Conservation (phyloP, 1,140 invertebrate species). For the Ephestia elutella region DNA sequence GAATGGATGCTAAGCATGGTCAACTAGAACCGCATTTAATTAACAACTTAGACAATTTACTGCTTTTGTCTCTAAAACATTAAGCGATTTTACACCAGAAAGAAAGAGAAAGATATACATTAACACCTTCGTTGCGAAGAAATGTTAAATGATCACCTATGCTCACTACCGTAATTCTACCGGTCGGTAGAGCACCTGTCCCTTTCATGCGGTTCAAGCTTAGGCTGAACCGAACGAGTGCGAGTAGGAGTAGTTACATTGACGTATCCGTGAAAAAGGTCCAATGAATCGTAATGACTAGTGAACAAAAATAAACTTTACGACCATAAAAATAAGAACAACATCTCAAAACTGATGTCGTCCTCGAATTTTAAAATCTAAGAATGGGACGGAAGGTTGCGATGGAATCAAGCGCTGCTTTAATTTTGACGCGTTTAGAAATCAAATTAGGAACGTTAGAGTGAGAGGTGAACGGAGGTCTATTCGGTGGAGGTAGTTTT, state of each 20-base stretch:
- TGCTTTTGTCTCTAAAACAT: slow-evolving; percentile 32
- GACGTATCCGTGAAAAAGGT: slow-evolving; percentile 24
- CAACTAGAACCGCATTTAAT: slow-evolving; percentile 59
- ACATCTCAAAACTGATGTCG: slow-evolving; percentile 9
- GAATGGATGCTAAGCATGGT: slow-evolving; percentile 65
- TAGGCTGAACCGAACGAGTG: slow-evolving; percentile 69
- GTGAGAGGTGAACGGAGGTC: slow-evolving; percentile 64
- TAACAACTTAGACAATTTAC: slow-evolving; percentile 35
- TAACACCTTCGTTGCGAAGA: slow-evolving; percentile 57
- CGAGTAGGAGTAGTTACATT: slow-evolving; percentile 70
- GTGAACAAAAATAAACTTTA: slow-evolving; percentile 27
- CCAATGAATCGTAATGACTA: slow-evolving; percentile 17
- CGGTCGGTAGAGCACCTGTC: slow-evolving; percentile 69
- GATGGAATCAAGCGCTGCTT: slow-evolving; percentile 61
- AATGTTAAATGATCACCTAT: slow-evolving; percentile 74
- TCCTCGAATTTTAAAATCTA: slow-evolving; percentile 29
- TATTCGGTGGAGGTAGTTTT: slow-evolving; percentile 63
- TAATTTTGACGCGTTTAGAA: slow-evolving; percentile 72
- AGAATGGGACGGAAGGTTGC: slow-evolving; percentile 63
- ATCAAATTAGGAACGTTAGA: slow-evolving; percentile 72
- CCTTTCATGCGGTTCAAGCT: slow-evolving; percentile 70
- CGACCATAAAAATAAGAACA: slow-evolving; percentile 7
- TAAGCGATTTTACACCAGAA: slow-evolving; percentile 21
- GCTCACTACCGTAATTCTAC: slow-evolving; percentile 74
- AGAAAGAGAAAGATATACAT: slow-evolving; percentile 61